Evolutionary conservation across 2,797 vertebrate species (phyloP).

Genomic region (Numenius phaeopus): DNA sequence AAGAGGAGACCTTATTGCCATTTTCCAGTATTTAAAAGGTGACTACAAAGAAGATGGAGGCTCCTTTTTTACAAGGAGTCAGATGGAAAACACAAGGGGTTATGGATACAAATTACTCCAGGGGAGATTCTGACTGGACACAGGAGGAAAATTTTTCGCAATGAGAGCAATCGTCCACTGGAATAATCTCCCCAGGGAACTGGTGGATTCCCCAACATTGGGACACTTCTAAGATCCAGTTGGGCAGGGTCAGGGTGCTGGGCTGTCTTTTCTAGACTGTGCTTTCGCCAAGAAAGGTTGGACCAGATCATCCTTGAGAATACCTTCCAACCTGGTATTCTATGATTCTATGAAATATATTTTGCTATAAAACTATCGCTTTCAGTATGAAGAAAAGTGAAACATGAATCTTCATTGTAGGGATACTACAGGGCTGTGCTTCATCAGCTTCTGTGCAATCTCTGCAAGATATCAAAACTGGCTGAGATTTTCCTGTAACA

Average conservation of each 20-base stretch:
- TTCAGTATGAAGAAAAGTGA: background rate
- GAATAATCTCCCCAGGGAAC: background rate
- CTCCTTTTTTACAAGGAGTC: background rate
- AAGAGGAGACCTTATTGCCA: background rate
- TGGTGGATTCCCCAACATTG: background rate
- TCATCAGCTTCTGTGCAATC: background rate
- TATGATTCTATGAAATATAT: background rate
- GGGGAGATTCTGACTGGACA: background rate
- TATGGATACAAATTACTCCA: background rate
- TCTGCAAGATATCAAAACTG: background rate
- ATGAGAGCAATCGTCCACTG: background rate
- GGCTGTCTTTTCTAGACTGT: background rate
- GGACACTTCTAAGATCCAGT: background rate
- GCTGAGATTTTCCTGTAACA: background rate
- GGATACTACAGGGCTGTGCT: background rate
- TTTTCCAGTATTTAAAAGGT: background rate
- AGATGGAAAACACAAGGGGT: background rate
- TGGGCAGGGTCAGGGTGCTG: background rate
- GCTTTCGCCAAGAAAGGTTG: background rate
- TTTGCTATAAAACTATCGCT: constrained; percentile 16
- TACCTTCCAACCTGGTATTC: background rate
- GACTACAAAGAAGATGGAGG: background rate
- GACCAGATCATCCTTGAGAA: background rate
- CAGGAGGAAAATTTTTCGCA: background rate
- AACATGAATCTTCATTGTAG: background rate